Evolutionary conservation across 2,797 vertebrate genomes (phyloP).

Genomic region (Acanthiza pusilla): DNA sequence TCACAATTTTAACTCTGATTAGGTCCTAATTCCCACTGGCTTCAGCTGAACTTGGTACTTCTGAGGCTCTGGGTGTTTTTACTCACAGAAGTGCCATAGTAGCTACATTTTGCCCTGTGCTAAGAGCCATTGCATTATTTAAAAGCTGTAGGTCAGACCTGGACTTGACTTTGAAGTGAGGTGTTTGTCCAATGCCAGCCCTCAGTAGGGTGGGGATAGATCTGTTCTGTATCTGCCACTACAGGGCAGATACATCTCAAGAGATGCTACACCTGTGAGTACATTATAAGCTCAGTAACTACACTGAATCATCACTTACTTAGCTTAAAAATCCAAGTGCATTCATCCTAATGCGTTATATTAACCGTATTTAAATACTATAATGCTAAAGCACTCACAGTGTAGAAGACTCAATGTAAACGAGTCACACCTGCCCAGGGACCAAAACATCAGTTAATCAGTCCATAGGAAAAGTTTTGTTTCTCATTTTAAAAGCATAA

Average conservation of each 20-base stretch:
- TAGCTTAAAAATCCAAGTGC: neutral
- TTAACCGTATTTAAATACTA: neutral
- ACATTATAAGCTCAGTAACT: neutral
- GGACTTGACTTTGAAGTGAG: neutral
- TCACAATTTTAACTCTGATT: neutral
- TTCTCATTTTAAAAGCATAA: neutral
- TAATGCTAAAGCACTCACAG: neutral
- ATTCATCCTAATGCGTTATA: neutral
- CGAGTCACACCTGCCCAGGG: neutral
- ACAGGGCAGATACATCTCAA: neutral
- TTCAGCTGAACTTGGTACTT: neutral
- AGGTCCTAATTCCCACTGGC: neutral
- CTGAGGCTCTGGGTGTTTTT: neutral
- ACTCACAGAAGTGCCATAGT: neutral
- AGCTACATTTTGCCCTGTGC: neutral
- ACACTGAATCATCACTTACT: neutral
- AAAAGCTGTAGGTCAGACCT: neutral
- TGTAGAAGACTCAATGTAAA: neutral
- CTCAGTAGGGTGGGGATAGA: neutral
- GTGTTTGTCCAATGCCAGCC: neutral
- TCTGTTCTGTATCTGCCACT: neutral
- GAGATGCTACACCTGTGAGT: neutral
- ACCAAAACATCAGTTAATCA: neutral
- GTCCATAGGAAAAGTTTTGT: neutral
- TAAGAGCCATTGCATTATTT: neutral